phyloP scores from a whole-genome alignment of 2,113 vertebrate species.

The Saguinus imperator region DNA sequence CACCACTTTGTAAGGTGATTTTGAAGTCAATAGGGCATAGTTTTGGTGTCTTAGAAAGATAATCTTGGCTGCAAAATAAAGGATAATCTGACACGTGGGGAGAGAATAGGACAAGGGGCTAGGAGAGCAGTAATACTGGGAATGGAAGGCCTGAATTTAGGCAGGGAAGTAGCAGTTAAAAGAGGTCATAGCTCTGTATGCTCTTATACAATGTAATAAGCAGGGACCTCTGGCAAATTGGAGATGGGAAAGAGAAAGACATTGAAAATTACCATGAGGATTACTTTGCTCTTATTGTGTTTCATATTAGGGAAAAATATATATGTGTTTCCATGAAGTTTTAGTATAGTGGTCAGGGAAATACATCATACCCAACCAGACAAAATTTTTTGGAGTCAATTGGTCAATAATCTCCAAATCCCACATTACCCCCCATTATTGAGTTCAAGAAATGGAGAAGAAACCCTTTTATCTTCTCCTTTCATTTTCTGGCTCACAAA shows the following conservation, averaged over 20 bases:
- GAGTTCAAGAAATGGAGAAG: background rate
- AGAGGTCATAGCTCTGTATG: background rate
- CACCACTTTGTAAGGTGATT: background rate
- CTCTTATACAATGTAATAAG: background rate
- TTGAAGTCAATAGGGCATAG: background rate
- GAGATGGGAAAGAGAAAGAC: background rate
- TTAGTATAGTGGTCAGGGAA: background rate
- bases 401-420: background rate
- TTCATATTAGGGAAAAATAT: background rate
- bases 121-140: background rate
- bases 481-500: conserved; percentile 25
- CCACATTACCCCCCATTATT: background rate
- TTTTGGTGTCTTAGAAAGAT: background rate
- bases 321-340: background rate
- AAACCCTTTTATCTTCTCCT: background rate
- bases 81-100: background rate
- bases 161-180: background rate
- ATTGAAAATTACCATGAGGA: background rate
- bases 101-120: background rate
- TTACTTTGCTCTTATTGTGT: background rate
- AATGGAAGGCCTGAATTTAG: background rate
- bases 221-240: background rate
- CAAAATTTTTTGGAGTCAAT: background rate
- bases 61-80: background rate
- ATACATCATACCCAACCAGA: background rate